Conservation (phyloP, 2,888 invertebrate species). For the Drosophila hamatofila region DNA sequence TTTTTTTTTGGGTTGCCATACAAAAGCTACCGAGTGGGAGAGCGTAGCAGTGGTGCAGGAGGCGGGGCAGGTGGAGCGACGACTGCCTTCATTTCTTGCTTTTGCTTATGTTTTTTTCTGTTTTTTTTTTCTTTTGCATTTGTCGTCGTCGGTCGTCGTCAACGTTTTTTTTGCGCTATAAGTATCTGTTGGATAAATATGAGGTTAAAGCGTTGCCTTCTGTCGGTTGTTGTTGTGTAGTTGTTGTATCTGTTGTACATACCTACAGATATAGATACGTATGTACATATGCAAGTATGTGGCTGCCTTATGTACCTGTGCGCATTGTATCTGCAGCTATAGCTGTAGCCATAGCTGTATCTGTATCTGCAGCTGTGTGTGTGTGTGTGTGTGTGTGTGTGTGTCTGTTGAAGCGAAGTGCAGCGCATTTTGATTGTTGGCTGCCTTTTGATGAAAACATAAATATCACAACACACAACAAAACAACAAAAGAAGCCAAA, state of each 20-base stretch:
- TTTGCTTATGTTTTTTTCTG: slow-evolving; percentile 45
- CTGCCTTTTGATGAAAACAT: slow-evolving; percentile 80
- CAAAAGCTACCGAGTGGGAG: slow-evolving; percentile 28
- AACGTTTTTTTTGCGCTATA: slow-evolving; percentile 66
- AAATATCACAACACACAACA: slow-evolving; percentile 73
- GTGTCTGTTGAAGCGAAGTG: slow-evolving; percentile 63
- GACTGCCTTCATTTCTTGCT: slow-evolving; percentile 72
- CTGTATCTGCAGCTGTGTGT: slow-evolving; percentile 29
- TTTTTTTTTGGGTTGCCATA: slow-evolving; percentile 50
- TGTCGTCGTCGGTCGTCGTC: slow-evolving; percentile 66
- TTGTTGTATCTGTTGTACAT: slow-evolving; percentile 14
- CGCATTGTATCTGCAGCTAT: slow-evolving; percentile 11
- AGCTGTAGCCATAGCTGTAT: slow-evolving; percentile 23
- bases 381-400: slow-evolving; percentile 33
- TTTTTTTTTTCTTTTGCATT: slow-evolving; percentile 37
- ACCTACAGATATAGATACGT: slow-evolving; percentile 14
- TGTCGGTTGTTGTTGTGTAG: slow-evolving; percentile 50
- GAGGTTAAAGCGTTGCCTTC: slow-evolving; percentile 84
- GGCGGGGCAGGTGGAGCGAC: slow-evolving; percentile 4
- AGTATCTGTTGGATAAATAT: slow-evolving; percentile 84
- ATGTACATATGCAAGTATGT: slow-evolving; percentile 47
- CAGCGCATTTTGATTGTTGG: slow-evolving; percentile 81
- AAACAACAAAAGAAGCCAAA: slow-evolving; percentile 39
- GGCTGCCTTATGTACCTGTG: slow-evolving; percentile 62
- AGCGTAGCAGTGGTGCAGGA: background rate